These are phyloP conservation scores for Frankliniella fusca DNA, from an alignment of 2,888 invertebrate species.

Conservation along the genomic window DNA sequence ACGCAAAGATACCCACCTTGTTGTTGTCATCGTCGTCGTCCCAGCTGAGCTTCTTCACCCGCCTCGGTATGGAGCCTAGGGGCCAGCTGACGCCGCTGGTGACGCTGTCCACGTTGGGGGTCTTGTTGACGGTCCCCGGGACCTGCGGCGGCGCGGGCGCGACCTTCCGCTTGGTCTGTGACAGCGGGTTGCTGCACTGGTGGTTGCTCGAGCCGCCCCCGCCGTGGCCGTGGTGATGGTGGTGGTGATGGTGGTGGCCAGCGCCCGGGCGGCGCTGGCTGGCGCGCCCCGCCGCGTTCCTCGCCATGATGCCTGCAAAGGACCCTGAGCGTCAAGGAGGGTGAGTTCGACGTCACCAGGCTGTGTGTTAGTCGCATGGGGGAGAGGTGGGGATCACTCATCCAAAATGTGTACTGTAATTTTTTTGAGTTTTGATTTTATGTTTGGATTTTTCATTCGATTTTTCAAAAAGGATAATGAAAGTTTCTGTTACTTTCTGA, in stretches of 20 bases:
- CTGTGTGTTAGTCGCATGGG: too few relatives aligned
- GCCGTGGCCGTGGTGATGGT: constrained; percentile 36
- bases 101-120: constrained; percentile 36
- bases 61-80: constrained; percentile 61
- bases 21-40: constrained; percentile 54
- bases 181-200: constrained; percentile 33
- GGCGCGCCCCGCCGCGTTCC: constrained; percentile 48
- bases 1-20: constrained; percentile 34
- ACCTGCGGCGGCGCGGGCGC: constrained; percentile 44
- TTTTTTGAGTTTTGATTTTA: too few relatives aligned
- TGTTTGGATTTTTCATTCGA: too few relatives aligned
- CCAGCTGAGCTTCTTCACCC: constrained; percentile 77
- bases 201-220: constrained; percentile 38
- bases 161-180: constrained; percentile 38
- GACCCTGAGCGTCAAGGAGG: not conserved
- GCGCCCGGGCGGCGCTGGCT: constrained; percentile 43
- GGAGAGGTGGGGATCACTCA: too few relatives aligned
- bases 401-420: too few relatives aligned
- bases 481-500: too few relatives aligned
- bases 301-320: constrained; percentile 50
- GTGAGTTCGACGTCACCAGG: not conserved
- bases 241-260: constrained; percentile 47
- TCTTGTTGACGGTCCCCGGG: constrained; percentile 37
- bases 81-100: constrained; percentile 54
- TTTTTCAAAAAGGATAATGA: too few relatives aligned